Conservation (phyloP, 2,888 invertebrate species). For the Epinotia nisella region DNA sequence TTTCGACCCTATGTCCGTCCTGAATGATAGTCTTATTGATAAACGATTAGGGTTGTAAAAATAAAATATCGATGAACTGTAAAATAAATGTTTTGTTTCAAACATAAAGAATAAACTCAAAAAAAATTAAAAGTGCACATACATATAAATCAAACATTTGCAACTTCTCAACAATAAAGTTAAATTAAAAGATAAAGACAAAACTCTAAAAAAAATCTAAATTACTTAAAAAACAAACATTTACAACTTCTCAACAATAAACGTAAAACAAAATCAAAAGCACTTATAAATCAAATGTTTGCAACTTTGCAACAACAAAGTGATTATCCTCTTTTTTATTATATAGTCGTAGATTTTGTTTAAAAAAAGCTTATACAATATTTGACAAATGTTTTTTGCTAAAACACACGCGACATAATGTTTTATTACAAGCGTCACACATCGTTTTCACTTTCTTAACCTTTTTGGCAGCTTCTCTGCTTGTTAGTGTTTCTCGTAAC, state of each 20-base stretch:
- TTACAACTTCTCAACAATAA: neutral
- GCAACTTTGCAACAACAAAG: constrained; percentile 5
- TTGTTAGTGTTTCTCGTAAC: neutral
- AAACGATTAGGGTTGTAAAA: constrained; percentile 5
- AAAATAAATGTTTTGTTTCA: constrained; percentile 5
- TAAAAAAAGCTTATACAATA: neutral
- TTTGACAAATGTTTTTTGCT: neutral
- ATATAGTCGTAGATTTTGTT: constrained; percentile 6
- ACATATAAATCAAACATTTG: neutral
- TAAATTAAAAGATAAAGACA: neutral
- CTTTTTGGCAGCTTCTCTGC: constrained; percentile 1
- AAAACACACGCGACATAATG: neutral
- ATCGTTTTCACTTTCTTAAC: constrained; percentile 7
- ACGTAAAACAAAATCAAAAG: too few relatives aligned
- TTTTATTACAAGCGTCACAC: constrained; percentile 1
- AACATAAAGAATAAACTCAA: constrained; percentile 6
- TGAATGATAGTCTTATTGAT: constrained; percentile 6
- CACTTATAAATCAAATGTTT: neutral
- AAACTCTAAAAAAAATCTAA: constrained; percentile 1
- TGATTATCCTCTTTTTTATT: constrained; percentile 1
- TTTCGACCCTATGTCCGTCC: constrained; percentile 5
- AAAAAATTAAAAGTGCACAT: constrained; percentile 6
- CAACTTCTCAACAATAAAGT: too few relatives aligned
- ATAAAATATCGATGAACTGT: constrained; percentile 8
- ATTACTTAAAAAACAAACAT: neutral